Conservation (phyloP, 2,888 invertebrate species). For the Netelia fuscicornis region DNA sequence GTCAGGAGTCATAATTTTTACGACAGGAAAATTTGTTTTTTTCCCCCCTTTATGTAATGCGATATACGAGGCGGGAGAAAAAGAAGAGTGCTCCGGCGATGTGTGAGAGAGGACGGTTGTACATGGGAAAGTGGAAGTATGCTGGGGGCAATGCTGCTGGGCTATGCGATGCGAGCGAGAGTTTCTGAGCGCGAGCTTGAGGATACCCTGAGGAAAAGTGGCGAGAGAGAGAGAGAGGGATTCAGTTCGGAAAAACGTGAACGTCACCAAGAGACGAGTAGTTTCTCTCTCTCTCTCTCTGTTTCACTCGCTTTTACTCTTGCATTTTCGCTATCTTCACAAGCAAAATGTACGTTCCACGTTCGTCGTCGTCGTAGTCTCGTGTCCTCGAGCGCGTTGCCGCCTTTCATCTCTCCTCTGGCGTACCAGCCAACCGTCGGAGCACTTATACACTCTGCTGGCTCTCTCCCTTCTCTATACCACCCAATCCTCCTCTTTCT, state of each 20-base stretch:
- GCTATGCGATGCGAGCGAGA: slow-evolving; percentile 16
- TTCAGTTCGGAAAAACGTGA: slow-evolving; percentile 4
- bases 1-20: background rate
- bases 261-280: slow-evolving; percentile 38
- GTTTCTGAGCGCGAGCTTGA: slow-evolving; percentile 22
- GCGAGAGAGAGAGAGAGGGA: slow-evolving; percentile 19
- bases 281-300: slow-evolving; percentile 35
- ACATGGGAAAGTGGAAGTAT: slow-evolving; percentile 24
- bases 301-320: slow-evolving; percentile 23
- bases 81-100: slow-evolving; percentile 29
- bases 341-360: slow-evolving; percentile 57
- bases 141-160: background rate
- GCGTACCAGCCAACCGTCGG: slow-evolving; percentile 69
- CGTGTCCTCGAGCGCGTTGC: slow-evolving; percentile 81
- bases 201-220: slow-evolving; percentile 7
- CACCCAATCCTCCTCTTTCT: slow-evolving; percentile 32
- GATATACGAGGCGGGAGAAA: slow-evolving; percentile 13
- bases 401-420: slow-evolving; percentile 83
- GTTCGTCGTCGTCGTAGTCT: slow-evolving; percentile 39
- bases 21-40: background rate
- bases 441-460: slow-evolving; percentile 83
- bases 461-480: slow-evolving; percentile 39
- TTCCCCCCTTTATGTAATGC: background rate
- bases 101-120: slow-evolving; percentile 38
- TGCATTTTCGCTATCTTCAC: slow-evolving; percentile 52